phyloP scores from a whole-genome alignment of 2,113 vertebrate species.

The Rhinolophus sinicus region DNA sequence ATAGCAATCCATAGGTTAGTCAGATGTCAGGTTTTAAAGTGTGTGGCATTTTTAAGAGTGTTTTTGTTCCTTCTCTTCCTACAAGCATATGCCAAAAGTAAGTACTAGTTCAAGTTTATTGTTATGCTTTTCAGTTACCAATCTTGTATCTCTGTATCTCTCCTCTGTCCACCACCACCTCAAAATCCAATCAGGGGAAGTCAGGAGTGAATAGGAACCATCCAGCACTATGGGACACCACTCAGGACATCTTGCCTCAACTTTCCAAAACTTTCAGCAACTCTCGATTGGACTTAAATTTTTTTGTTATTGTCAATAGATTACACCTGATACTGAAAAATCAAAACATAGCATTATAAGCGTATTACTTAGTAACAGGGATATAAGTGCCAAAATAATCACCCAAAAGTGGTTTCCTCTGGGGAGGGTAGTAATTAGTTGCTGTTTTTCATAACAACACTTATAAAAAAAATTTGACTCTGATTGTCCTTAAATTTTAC shows the following conservation, averaged over 20 bases:
- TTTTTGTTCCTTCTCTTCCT: slow-evolving; percentile 64
- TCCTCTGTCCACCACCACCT: not conserved
- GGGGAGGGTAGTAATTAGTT: not conserved
- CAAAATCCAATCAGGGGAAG: slow-evolving; percentile 23
- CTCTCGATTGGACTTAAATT: not conserved
- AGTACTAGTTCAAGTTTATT: slow-evolving; percentile 35
- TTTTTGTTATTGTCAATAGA: not conserved
- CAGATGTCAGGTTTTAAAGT: slow-evolving; percentile 79
- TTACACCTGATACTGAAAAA: not conserved
- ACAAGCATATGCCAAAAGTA: slow-evolving; percentile 70
- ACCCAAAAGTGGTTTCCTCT: not conserved
- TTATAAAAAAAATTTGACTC: not conserved
- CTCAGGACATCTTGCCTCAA: not conserved
- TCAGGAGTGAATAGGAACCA: not conserved
- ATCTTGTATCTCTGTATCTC: not conserved
- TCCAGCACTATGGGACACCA: no score
- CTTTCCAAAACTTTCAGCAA: not conserved
- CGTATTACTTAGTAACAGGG: not conserved
- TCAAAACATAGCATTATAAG: not conserved
- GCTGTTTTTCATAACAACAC: not conserved
- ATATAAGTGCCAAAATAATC: not conserved
- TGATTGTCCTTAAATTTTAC: slow-evolving; percentile 4
- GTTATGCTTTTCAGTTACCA: slow-evolving; percentile 9
- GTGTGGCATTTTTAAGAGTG: slow-evolving; percentile 73
- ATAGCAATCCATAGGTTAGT: slow-evolving; percentile 79